Base-by-base conservation (phyloP, 2,797 vertebrate genomes). In the Sebastes iracundus region DNA sequence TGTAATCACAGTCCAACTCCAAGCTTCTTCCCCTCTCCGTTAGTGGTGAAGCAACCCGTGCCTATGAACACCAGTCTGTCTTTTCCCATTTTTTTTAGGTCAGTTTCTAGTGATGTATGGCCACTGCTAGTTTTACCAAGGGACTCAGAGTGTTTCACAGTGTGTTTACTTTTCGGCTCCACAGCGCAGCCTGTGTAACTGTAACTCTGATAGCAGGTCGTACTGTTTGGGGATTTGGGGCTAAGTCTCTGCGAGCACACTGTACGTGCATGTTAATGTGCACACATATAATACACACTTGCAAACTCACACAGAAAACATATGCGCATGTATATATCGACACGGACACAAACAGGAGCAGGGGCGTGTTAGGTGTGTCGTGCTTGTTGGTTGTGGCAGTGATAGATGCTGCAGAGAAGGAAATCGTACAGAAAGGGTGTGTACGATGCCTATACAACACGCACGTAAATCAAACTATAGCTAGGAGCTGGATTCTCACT, bases 31-130 rank as follows among this genome's bases (percentile, higher is more conserved):
- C 69, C 27, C 23, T 49, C 25, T 61, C 55, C 72, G 7, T 64
- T 56, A 42, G 23, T 14, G 14, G 35, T 49, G 30, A 77, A 73
- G 79, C 65, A 75, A 35, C 12, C 59, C 13, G 38, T 80, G 38
- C 20, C 61, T 75, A 58, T 87, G 79, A 89, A 90, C 86, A 77
- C 65, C 6, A 90, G 89, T 88, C 72, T 81, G 83, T 91, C 82
- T 72, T 70, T 71, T 66, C 46, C n/a, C 20, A 52, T 52, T 71
- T 75, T 90, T 88, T 91, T 49, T 86, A 91, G 92, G 89, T 92
- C 89, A 90, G 11, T 84, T 83, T 88, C 68, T 71, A 79, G 58
- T 94, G 92, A 94, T 92, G 75, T 90, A 93, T 92, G 86, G 75
- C 82, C 84, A 66, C 86, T 72, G 82, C 75, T 80, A 59, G 79